A percentile compares a stretch with the other conserved stretches of the same genome.
Evolutionary conservation across 2,797 vertebrate species (phyloP).

Genomic region (Astyanax mexicanus): DNA sequence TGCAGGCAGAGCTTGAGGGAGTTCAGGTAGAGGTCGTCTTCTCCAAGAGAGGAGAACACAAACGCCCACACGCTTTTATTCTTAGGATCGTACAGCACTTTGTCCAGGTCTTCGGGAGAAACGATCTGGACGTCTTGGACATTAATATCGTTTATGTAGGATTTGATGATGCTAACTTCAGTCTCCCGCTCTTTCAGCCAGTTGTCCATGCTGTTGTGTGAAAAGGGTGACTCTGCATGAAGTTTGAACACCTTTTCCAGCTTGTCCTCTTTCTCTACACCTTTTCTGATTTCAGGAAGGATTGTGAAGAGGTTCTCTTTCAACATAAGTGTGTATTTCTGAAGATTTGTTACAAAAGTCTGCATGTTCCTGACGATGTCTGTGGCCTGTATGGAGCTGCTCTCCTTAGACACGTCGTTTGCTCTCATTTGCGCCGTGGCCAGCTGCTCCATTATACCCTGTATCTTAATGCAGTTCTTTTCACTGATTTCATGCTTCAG

Average conservation of each 20-base stretch:
- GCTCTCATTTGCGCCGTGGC: neutral
- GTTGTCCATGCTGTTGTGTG: neutral
- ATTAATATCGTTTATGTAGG: neutral
- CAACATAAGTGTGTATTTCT: neutral
- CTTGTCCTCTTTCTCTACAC: neutral
- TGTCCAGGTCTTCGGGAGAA: constrained; percentile 3
- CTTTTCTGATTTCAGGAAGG: neutral
- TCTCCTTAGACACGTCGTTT: neutral
- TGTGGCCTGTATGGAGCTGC: neutral
- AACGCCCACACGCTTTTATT: neutral
- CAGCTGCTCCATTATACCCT: neutral
- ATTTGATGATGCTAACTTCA: neutral
- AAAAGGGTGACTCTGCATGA: neutral
- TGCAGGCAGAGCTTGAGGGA: neutral
- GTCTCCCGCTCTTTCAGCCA: constrained; percentile 10
- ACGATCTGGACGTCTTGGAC: neutral
- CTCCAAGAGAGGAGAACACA: neutral
- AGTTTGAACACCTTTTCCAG: constrained; percentile 2
- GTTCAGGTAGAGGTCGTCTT: neutral
- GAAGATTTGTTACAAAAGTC: neutral
- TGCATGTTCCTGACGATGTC: neutral
- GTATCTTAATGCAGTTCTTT: neutral
- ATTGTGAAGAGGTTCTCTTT: neutral
- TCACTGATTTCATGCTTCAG: neutral
- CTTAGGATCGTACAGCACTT: neutral